A percentile compares a stretch with the other conserved stretches of the same genome.
phyloP scores from a whole-genome alignment of 2,113 vertebrate species.

The Grallaria varia region DNA sequence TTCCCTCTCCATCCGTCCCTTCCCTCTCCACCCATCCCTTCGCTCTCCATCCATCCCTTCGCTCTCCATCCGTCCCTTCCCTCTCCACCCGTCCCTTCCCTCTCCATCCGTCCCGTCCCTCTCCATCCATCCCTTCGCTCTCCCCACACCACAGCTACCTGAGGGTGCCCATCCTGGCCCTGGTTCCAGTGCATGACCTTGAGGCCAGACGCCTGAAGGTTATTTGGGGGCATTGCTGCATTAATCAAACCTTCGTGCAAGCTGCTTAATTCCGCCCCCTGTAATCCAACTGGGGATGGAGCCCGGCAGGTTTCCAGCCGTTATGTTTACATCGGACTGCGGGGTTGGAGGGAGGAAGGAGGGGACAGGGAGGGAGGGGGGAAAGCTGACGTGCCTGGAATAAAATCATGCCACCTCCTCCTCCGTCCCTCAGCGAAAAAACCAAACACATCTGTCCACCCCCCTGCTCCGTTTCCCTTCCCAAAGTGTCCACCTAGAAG shows the following conservation, averaged over 20 bases:
- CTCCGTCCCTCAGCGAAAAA: conserved; percentile 22
- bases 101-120: too few species aligned
- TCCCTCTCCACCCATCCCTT: not conserved
- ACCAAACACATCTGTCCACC: not conserved
- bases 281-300: not conserved
- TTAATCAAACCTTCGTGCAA: not conserved
- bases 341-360: conserved; percentile 41
- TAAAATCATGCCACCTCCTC: conserved; percentile 24
- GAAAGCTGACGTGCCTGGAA: conserved; percentile 44
- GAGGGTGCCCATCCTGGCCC: not conserved
- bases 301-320: conserved; percentile 10
- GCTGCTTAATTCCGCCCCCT: not conserved
- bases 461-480: not conserved
- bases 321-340: conserved; percentile 55
- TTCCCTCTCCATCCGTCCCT: too few species aligned
- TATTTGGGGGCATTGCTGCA: not conserved
- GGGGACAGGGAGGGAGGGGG: not conserved
- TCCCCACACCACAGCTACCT: fast-evolving
- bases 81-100: not conserved
- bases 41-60: not conserved
- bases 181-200: not conserved
- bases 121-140: not conserved
- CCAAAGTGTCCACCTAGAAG: conserved; percentile 17
- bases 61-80: not conserved
- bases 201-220: conserved; percentile 34